Conservation (phyloP, 2,113 vertebrate genomes). For the Illadopsis cleaveri region DNA sequence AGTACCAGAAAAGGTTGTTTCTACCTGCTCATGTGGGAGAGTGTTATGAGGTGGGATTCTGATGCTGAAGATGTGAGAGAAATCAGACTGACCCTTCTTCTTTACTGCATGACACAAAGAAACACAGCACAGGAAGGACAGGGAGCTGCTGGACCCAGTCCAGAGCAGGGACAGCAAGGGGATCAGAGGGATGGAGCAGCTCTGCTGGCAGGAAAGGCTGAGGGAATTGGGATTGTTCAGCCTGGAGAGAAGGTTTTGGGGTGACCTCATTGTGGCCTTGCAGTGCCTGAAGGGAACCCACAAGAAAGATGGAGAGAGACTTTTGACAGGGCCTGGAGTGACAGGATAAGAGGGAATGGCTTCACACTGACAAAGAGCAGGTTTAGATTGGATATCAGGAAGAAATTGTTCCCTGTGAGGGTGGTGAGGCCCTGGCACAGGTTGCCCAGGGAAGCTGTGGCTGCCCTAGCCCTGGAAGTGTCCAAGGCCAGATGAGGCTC, state of each 20-base stretch:
- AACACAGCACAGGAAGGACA: not conserved
- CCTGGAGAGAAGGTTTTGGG: not conserved
- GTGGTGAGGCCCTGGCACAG: not conserved
- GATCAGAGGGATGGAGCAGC: not conserved
- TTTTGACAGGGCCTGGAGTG: not conserved
- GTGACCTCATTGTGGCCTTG: not conserved
- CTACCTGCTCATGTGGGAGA: rapidly evolving
- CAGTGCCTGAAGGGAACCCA: not conserved
- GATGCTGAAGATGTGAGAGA: not conserved
- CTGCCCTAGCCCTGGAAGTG: not conserved
- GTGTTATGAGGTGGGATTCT: not conserved
- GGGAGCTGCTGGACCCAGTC: not conserved
- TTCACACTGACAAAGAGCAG: rapidly evolving
- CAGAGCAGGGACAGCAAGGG: not conserved
- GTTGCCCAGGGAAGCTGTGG: not conserved
- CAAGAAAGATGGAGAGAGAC: not conserved
- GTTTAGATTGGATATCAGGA: rapidly evolving
- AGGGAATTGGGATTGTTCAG: not conserved
- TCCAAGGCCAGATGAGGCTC: not conserved
- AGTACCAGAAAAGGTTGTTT: not conserved
- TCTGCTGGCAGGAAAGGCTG: not conserved
- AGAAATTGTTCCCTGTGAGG: rapidly evolving
- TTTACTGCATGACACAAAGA: not conserved
- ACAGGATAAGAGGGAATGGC: not conserved
- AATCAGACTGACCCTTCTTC: not conserved